A percentile compares a stretch with the other conserved stretches of the same genome.
Evolutionary conservation across 1,140 invertebrate genomes (phyloP).

Genomic region (Tigriopus japonicus): DNA sequence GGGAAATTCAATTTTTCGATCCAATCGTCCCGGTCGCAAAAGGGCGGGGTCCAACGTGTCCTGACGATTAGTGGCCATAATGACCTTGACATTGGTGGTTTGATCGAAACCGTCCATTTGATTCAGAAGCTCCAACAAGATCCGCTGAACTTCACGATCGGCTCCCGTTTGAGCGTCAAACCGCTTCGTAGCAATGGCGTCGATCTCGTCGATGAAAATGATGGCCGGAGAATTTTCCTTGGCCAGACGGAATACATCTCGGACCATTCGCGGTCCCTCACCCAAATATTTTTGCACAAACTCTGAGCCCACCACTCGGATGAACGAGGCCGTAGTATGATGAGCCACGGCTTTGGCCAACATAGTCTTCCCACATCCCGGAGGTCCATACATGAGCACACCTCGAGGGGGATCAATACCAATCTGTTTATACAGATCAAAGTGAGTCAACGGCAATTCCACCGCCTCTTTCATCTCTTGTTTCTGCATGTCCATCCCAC

Average conservation of each 20-base stretch:
- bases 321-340: slow-evolving; percentile 56
- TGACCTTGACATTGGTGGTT: slow-evolving; percentile 98
- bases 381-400: slow-evolving; percentile 95
- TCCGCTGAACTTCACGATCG: slow-evolving; percentile 96
- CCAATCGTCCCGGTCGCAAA: slow-evolving; percentile 83
- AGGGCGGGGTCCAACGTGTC: slow-evolving; percentile 96
- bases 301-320: slow-evolving; percentile 81
- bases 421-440: slow-evolving; percentile 98
- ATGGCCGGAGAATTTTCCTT: slow-evolving; percentile 99
- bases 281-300: slow-evolving; percentile 99
- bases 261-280: slow-evolving; percentile 95
- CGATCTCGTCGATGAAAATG: slow-evolving; percentile 97
- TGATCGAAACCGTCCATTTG: slow-evolving; percentile 99
- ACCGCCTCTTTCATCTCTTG: slow-evolving; percentile 98
- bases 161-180: slow-evolving; percentile 98
- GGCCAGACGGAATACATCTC: slow-evolving; percentile 94
- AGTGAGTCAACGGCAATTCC: slow-evolving; percentile 91
- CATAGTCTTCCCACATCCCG: slow-evolving; percentile 94
- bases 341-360: slow-evolving; percentile 96
- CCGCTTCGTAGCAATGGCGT: slow-evolving; percentile 94
- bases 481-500: slow-evolving; percentile 98
- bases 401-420: slow-evolving; percentile 89
- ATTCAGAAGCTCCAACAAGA: slow-evolving; percentile 88
- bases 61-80: slow-evolving; percentile 98
- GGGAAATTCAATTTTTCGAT: slow-evolving; percentile 98